phyloP scores from a whole-genome alignment of 2,797 vertebrate species.

The Coracias cyanogaster region DNA sequence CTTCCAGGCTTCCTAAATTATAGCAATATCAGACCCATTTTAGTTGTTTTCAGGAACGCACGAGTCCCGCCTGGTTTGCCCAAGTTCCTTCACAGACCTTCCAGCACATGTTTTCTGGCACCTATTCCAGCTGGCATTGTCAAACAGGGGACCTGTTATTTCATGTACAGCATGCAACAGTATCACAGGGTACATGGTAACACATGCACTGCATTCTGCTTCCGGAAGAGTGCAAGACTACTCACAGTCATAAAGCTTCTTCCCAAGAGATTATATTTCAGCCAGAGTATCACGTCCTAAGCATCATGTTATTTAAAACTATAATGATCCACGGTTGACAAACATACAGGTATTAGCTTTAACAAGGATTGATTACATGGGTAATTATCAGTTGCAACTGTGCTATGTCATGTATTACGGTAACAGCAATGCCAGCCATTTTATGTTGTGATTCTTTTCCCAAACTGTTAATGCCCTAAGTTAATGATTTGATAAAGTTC shows the following conservation, averaged over 20 bases:
- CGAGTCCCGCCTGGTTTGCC: not conserved
- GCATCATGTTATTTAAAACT: not conserved
- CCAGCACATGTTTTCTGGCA: not conserved
- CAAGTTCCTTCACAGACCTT: not conserved
- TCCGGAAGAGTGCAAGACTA: not conserved
- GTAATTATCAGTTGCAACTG: constrained; percentile 14
- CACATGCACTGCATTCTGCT: not conserved
- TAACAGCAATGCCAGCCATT: not conserved
- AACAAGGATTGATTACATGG: not conserved
- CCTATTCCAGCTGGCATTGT: not conserved
- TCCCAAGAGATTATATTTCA: not conserved
- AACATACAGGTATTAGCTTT: not conserved
- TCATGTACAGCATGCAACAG: not conserved
- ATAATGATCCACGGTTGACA: not conserved
- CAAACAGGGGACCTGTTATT: not conserved
- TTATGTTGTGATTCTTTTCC: constrained; percentile 22
- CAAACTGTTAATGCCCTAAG: constrained; percentile 19
- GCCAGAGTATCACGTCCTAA: not conserved
- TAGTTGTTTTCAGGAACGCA: not conserved
- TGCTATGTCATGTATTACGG: not conserved
- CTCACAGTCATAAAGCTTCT: not conserved
- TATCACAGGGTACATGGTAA: not conserved
- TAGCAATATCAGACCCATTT: not conserved
- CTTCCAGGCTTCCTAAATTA: not conserved
- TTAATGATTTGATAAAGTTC: constrained; percentile 60